These are phyloP conservation scores for Clupea harengus DNA, from an alignment of 2,113 vertebrate species.

Conservation along the genomic window DNA sequence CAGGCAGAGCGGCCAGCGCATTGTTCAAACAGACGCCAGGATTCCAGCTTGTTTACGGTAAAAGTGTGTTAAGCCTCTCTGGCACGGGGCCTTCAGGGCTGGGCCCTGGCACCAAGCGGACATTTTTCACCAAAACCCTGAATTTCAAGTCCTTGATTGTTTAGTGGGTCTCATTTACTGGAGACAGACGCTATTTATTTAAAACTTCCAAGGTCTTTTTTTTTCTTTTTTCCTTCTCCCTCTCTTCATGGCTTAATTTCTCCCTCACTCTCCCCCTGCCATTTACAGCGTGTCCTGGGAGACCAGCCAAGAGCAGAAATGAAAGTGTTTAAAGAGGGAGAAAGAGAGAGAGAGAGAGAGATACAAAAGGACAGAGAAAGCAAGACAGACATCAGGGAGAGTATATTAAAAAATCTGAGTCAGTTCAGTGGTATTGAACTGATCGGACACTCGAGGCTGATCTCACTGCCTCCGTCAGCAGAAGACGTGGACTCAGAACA, in stretches of 20 bases:
- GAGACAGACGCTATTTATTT: conserved; percentile 45
- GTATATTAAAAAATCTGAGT: conserved; percentile 1
- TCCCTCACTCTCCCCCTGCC: conserved; percentile 31
- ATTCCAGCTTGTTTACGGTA: conserved; percentile 54
- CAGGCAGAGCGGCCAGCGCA: conserved; percentile 31
- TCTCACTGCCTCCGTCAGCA: conserved; percentile 25
- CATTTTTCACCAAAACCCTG: conserved; percentile 10
- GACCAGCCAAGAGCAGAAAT: conserved; percentile 44
- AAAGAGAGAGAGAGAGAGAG: background rate
- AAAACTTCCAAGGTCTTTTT: conserved; percentile 43
- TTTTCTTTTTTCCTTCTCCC: background rate
- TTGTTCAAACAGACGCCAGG: conserved; percentile 38
- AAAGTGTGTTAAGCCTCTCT: conserved; percentile 43
- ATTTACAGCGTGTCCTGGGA: conserved; percentile 39
- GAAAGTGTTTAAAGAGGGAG: conserved; percentile 42
- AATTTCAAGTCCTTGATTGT: conserved; percentile 36
- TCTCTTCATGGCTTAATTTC: conserved; percentile 22
- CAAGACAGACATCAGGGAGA: background rate
- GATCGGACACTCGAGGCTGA: conserved; percentile 29
- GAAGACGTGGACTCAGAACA: conserved; percentile 21
- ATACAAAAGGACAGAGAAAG: background rate
- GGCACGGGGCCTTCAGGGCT: conserved; percentile 27
- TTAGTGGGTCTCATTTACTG: conserved; percentile 35
- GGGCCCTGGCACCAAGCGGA: conserved; percentile 28
- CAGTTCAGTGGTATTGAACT: conserved; percentile 9